Conservation (phyloP, 1,140 invertebrate species). For the Homalodisca vitripennis region DNA sequence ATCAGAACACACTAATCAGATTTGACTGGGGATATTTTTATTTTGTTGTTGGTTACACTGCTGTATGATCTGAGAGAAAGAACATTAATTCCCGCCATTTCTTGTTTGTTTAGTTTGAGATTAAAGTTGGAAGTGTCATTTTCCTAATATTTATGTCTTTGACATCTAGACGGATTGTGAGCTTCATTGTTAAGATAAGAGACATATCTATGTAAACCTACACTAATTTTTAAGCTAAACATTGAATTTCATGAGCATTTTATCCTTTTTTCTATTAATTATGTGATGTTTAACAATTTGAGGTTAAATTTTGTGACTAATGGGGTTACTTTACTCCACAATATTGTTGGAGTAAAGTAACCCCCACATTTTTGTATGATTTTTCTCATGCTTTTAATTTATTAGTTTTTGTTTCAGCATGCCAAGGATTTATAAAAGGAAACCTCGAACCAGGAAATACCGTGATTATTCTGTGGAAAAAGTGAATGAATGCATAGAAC, state of each 20-base stretch:
- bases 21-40: too few species aligned
- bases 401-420: slow-evolving; percentile 33
- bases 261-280: not conserved
- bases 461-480: slow-evolving; percentile 29
- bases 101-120: not conserved
- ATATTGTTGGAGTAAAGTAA: slow-evolving; percentile 49
- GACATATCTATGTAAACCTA: not conserved
- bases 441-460: slow-evolving; percentile 28
- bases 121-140: not conserved
- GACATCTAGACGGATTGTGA: not conserved
- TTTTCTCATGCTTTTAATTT: slow-evolving; percentile 46
- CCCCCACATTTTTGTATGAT: slow-evolving; percentile 48
- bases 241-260: not conserved
- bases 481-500: slow-evolving; percentile 12
- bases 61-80: too few species aligned
- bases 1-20: too few species aligned
- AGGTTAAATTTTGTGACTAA: too few species aligned
- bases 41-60: too few species aligned
- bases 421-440: slow-evolving; percentile 31
- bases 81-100: not conserved
- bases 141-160: not conserved
- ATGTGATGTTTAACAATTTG: not conserved
- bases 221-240: not conserved
- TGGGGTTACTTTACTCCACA: slow-evolving; percentile 41
- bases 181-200: not conserved